Percentiles rank a stretch among this genome's conserved stretches.
phyloP scores from a whole-genome alignment of 2,888 invertebrate species.

The Reticulitermes lucifugus region DNA sequence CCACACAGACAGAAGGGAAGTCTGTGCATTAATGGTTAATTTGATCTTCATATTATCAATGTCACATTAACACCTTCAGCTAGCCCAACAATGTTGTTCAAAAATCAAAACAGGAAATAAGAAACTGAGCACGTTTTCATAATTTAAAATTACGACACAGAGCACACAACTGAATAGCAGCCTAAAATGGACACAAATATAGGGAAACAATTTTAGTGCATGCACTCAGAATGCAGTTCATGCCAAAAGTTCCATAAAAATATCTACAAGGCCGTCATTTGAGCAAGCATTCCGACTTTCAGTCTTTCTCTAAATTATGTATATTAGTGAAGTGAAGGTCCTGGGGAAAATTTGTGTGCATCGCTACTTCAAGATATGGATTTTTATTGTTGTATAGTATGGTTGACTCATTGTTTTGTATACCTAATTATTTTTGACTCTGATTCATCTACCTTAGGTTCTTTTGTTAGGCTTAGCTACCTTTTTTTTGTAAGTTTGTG shows the following conservation, averaged over 20 bases:
- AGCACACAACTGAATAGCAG: not conserved
- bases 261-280: not conserved
- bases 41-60: conserved; percentile 18
- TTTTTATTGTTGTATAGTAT: too few species aligned
- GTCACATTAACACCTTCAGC: conserved; percentile 11
- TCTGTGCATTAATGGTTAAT: conserved; percentile 12
- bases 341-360: too few species aligned
- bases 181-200: not conserved
- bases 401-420: too few species aligned
- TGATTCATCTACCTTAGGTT: too few species aligned
- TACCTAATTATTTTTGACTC: too few species aligned
- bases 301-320: not conserved
- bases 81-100: not conserved
- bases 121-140: not conserved
- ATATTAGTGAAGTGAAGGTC: too few species aligned
- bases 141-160: not conserved
- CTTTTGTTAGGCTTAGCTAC: too few species aligned
- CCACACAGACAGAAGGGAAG: not conserved
- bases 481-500: too few species aligned
- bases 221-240: not conserved
- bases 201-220: not conserved
- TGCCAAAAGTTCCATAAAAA: not conserved
- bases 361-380: too few species aligned
- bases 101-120: conserved; percentile 24
- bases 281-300: not conserved